Evolutionary conservation across 37 sponge, comb jelly and placozoan species (phyloP), one percentile per base, ranked within the genome.

Genomic region (Halichondria panicea): DNA sequence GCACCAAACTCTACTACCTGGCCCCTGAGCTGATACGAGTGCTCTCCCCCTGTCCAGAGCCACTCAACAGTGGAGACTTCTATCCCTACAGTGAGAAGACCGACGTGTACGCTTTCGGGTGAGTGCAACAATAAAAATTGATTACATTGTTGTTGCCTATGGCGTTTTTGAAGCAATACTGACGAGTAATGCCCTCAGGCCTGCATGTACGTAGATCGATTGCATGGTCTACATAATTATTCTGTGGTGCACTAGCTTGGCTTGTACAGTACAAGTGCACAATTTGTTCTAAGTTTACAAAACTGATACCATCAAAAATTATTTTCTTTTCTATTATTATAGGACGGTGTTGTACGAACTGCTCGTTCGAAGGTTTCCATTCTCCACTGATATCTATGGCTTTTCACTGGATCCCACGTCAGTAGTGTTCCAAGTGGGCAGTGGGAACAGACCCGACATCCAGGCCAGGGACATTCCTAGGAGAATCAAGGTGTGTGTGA

Each of bases 71-170:
- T 32, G 36, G 44, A 7, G 78, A 74, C 22, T 22, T 57, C 43
- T 75, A 70, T 34, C 77, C 74, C 2, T 84, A 80, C 76, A 74
- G 74, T 1, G 56, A 76, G 30, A 62, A 75, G 43, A 81, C 95
- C 0, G 95, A 94, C 60, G 63, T 94, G 55, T 94, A 84, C 68
- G 92, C 95, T 37, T 94, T 94, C 79, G 88, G 95, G 95, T 94
- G 69, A 76, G 87, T 66, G 15, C 11, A 12, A 6, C 57, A 22
- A 36, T 36, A 36, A 9, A 36, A 36, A 36, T 22, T 7, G 21
- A 25, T 12, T 58, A 21, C 13, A n/a, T 48, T 48, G 52, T 48
- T 48, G 15, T 18, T 48, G 52, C 13, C 3, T 28, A 35, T 30
- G 30, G 5, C 34, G 64, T 63, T 3, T 37, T 31, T 63, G 36